These are phyloP conservation scores for Phallusia fumigata DNA, from an alignment of 23 tunicate genomes.

Conservation along the genomic window DNA sequence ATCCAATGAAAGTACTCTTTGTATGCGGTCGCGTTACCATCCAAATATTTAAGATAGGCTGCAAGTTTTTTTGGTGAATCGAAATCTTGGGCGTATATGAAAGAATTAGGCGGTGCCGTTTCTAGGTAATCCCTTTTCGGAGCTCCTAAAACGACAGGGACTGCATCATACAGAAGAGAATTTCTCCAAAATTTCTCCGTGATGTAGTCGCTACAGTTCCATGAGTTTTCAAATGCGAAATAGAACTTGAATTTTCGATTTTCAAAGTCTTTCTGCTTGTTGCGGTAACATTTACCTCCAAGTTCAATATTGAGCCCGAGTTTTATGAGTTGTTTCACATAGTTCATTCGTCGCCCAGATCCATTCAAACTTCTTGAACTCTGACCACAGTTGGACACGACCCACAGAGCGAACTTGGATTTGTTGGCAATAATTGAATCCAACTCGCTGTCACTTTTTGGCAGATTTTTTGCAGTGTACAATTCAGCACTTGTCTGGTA, in stretches of 20 bases:
- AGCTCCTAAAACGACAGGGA: constrained; percentile 30
- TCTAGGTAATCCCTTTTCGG: background rate
- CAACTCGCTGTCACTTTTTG: background rate
- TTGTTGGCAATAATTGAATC: background rate
- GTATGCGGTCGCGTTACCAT: background rate
- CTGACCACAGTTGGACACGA: constrained; percentile 32
- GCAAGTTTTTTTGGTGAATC: constrained; percentile 7
- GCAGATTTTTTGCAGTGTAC: background rate
- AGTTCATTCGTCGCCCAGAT: constrained; percentile 30
- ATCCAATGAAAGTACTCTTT: constrained; percentile 6
- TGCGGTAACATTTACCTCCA: constrained; percentile 30
- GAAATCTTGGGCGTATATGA: constrained; percentile 10
- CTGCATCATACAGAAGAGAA: constrained; percentile 1
- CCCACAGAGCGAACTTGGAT: constrained; percentile 16
- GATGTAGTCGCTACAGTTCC: constrained; percentile 30
- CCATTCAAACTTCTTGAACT: constrained; percentile 9
- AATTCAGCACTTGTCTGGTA: background rate
- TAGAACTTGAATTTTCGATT: constrained; percentile 31
- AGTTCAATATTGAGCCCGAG: constrained; percentile 32
- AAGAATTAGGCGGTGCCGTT: constrained; percentile 23
- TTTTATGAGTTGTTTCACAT: constrained; percentile 20
- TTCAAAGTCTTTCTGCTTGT: background rate
- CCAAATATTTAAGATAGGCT: background rate
- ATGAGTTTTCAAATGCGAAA: constrained; percentile 36
- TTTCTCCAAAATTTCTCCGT: constrained; percentile 22